Evolutionary conservation across 1,140 invertebrate species (phyloP).

Genomic region (Heliconius melpomene): DNA sequence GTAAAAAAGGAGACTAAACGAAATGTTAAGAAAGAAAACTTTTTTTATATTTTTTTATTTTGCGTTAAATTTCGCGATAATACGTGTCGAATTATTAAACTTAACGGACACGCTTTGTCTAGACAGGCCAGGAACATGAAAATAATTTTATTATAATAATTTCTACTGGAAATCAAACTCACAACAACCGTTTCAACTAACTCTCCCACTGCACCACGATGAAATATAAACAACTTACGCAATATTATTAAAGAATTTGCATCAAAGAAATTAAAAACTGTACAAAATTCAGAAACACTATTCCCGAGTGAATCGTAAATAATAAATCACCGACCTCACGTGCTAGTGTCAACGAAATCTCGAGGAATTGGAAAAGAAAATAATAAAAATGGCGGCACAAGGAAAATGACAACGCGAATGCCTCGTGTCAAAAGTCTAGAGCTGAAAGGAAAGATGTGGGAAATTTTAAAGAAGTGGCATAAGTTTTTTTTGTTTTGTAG

Average conservation of each 20-base stretch:
- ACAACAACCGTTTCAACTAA: too few species aligned
- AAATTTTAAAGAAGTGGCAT: background rate
- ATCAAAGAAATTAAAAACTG: slow-evolving; percentile 5
- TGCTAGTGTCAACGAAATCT: slow-evolving; percentile 39
- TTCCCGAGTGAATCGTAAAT: slow-evolving; percentile 27
- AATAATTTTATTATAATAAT: too few species aligned
- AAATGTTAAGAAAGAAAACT: too few species aligned
- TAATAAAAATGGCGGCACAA: slow-evolving; percentile 48
- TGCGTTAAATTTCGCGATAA: too few species aligned
- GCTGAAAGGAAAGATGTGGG: slow-evolving; percentile 40
- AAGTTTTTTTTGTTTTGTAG: background rate
- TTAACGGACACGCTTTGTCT: too few species aligned
- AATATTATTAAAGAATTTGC: background rate
- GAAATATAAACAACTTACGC: background rate
- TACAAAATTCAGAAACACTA: background rate
- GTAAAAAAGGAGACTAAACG: background rate
- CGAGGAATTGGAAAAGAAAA: slow-evolving; percentile 43
- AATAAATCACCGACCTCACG: slow-evolving; percentile 30
- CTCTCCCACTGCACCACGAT: too few species aligned
- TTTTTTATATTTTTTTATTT: too few species aligned
- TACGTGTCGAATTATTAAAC: too few species aligned
- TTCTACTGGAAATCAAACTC: too few species aligned
- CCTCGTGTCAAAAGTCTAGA: slow-evolving; percentile 52
- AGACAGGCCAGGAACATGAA: too few species aligned
- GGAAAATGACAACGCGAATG: slow-evolving; percentile 58